phyloP scores from a whole-genome alignment of 2,113 vertebrate genomes.

The Phylloscopus trochiloides region DNA sequence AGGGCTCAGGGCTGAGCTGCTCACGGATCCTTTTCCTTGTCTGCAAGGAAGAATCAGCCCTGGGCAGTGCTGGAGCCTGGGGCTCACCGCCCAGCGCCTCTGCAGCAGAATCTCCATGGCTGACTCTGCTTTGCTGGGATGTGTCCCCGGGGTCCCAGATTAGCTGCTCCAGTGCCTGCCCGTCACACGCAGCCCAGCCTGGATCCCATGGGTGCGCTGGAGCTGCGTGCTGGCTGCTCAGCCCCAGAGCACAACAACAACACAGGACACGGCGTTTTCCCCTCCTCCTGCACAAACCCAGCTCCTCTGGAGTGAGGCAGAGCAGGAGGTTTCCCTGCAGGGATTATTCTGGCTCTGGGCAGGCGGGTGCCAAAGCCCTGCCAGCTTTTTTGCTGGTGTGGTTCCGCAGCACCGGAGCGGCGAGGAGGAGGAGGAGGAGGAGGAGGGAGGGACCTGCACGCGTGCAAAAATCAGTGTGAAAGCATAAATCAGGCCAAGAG shows the following conservation, averaged over 20 bases:
- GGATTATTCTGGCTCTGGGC: neutral
- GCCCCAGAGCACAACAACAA: neutral
- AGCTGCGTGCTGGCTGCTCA: neutral
- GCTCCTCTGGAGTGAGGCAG: neutral
- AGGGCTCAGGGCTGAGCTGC: neutral
- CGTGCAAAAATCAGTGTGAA: slow-evolving; percentile 13
- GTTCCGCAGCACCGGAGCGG: neutral
- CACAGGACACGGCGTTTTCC: accelerated
- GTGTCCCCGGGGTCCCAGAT: neutral
- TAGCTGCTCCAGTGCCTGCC: neutral
- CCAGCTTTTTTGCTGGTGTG: neutral
- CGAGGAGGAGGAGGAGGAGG: neutral
- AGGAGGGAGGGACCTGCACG: neutral
- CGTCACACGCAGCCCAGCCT: neutral
- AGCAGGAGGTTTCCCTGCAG: neutral
- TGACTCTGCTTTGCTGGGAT: neutral
- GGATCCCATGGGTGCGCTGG: neutral
- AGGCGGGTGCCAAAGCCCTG: neutral
- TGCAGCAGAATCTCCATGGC: neutral
- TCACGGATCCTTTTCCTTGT: neutral
- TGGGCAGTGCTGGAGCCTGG: neutral
- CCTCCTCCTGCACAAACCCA: neutral
- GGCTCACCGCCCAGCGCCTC: neutral
- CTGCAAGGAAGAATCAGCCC: neutral
- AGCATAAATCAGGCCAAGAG: slow-evolving; percentile 42